These are phyloP conservation scores for Oscarella lobularis DNA, from an alignment of 37 sponge, comb jelly and placozoan genomes.

Conservation along the genomic window DNA sequence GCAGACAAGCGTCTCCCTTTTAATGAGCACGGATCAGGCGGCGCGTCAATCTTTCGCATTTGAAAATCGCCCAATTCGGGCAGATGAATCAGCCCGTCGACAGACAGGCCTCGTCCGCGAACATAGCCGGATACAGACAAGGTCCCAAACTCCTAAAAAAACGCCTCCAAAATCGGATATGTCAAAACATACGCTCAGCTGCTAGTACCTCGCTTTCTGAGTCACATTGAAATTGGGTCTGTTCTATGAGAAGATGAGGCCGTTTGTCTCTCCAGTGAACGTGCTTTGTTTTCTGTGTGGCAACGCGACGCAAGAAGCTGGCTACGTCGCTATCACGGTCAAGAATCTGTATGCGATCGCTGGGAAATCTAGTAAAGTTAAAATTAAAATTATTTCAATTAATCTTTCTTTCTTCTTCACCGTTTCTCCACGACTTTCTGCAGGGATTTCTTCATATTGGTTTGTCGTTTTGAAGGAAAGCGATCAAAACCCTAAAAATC, in stretches of 20 bases:
- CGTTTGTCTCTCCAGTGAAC: slow-evolving; percentile 46
- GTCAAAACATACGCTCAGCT: background rate
- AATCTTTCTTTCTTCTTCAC: background rate
- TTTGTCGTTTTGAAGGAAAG: background rate
- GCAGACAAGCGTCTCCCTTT: background rate
- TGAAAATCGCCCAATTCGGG: slow-evolving; percentile 69
- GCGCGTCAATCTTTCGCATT: slow-evolving; percentile 46
- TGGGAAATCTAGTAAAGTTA: slow-evolving; percentile 25
- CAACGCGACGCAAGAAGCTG: slow-evolving; percentile 35
- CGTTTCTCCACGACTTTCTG: background rate
- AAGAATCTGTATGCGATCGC: slow-evolving; percentile 27
- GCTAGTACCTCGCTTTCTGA: background rate
- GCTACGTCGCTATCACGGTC: slow-evolving; percentile 44
- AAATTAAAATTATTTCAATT: background rate
- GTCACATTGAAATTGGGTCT: slow-evolving; percentile 10
- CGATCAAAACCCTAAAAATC: background rate
- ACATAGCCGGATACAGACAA: slow-evolving; percentile 73
- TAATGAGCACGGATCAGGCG: slow-evolving; percentile 31
- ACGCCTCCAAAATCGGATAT: background rate
- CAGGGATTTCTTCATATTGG: background rate
- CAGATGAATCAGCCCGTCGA: slow-evolving; percentile 64
- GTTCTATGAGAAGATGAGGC: slow-evolving; percentile 55
- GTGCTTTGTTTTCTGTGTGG: slow-evolving; percentile 33
- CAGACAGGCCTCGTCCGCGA: slow-evolving; percentile 53
- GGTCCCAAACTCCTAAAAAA: slow-evolving; percentile 16